phyloP scores from a whole-genome alignment of 2,113 vertebrate genomes.

The Podocnemis expansa region DNA sequence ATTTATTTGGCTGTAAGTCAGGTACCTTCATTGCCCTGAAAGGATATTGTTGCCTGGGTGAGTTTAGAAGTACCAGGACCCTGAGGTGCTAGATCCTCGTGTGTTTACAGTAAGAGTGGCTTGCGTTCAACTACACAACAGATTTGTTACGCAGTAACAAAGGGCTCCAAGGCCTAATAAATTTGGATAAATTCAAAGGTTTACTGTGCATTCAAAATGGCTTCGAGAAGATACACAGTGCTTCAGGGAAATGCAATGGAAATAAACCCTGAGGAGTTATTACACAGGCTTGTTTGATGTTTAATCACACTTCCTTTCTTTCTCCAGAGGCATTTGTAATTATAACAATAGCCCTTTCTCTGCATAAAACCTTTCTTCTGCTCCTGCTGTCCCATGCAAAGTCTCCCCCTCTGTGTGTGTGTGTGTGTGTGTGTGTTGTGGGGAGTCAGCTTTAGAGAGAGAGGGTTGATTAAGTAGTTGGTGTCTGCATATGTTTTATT shows the following conservation, averaged over 20 bases:
- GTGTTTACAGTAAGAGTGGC: constrained; percentile 1
- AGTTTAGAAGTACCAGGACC: constrained; percentile 23
- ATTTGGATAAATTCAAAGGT: constrained; percentile 19
- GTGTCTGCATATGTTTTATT: constrained; percentile 14
- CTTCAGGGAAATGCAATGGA: constrained; percentile 21
- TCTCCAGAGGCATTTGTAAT: constrained; percentile 26
- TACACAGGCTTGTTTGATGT: constrained; percentile 27
- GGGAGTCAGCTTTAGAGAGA: constrained; percentile 20
- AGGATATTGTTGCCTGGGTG: constrained; percentile 12
- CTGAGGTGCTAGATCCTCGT: neutral
- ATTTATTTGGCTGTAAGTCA: neutral
- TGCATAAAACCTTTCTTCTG: constrained; percentile 10
- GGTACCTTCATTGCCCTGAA: neutral
- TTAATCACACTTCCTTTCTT: constrained; percentile 51
- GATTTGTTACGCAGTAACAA: constrained; percentile 26
- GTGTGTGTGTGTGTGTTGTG: too few species aligned
- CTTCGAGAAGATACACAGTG: constrained; percentile 11
- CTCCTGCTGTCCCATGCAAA: neutral
- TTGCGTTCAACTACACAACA: neutral
- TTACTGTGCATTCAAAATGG: constrained; percentile 34
- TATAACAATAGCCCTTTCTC: neutral
- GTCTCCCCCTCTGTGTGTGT: neutral
- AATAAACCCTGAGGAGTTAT: constrained; percentile 46
- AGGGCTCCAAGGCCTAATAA: constrained; percentile 39
- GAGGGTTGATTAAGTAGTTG: constrained; percentile 23